Evolutionary conservation across 2,888 invertebrate genomes (phyloP), one percentile per base, ranked within the genome.

Genomic region (Thereva unica): DNA sequence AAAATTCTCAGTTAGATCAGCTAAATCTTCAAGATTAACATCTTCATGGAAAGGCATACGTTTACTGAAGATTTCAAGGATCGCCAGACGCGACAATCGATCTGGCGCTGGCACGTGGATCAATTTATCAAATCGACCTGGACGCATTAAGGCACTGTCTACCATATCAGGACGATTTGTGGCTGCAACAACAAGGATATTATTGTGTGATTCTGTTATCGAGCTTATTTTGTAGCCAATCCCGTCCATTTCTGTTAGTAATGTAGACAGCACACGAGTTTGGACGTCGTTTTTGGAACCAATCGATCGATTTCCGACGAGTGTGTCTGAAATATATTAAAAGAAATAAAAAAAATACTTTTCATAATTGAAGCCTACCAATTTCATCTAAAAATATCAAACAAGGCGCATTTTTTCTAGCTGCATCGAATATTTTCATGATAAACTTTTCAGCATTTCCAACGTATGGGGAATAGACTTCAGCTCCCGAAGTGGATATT

Each of bases 241-340:
- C 8, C 88, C 88, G 77, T 88, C 88, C 85, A 88, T 86, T 79
- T 88, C 87, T 52, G 85, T 86, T 5, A 88, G 80, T 40, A 88
- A 79, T 0, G 86, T 83, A 3, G 87, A 85, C 34, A 88, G 76
- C 47, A 88, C 83, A 59, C 86, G 82, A 65, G 85, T 83, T 72
- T 86, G 85, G 0, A 85, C 83, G 57, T 84, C 83, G 68, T 79
- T 77, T 5, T 74, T 75, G 0, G 72, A 67, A 4, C 72, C 71
- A 7, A 75, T 74, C 4, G 69, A 67, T 42, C 84, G 78, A 34
- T 78, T 80, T 1, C 84, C 84, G 40, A 84, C 82, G 1, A 84
- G 74, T 0, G 84, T 78, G 75, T 84, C 83, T 83, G 68, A n/a
- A 71, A 70, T 8, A 4, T 4, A 49, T 10, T 37, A 7, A 10